Conservation (phyloP, 2,888 invertebrate species). For the Hyalella azteca region DNA sequence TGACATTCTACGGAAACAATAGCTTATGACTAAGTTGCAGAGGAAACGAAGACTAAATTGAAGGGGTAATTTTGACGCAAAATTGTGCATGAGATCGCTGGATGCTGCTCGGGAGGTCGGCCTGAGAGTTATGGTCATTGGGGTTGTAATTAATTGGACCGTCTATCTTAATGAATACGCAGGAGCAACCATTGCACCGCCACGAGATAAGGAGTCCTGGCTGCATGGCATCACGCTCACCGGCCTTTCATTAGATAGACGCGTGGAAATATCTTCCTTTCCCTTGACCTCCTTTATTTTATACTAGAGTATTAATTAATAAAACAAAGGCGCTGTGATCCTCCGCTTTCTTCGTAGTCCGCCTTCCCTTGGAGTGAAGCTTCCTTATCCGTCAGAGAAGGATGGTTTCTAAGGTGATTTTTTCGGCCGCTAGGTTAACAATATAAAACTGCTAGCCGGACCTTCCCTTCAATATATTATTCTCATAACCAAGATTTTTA, state of each 20-base stretch:
- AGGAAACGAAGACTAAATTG: conserved; percentile 1
- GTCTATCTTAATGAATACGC: conserved; percentile 25
- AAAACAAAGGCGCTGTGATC: background rate
- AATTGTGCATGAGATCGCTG: background rate
- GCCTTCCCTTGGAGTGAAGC: no score
- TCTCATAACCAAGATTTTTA: no score
- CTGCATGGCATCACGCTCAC: conserved; percentile 11
- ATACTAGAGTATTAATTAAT: background rate
- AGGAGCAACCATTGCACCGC: background rate
- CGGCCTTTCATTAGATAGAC: conserved; percentile 25
- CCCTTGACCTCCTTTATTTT: background rate
- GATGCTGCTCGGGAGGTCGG: background rate
- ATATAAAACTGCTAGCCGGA: no score
- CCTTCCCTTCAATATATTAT: no score
- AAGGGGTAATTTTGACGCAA: conserved; percentile 18
- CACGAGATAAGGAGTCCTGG: conserved; percentile 6
- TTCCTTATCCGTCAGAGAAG: no score
- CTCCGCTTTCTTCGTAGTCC: no score
- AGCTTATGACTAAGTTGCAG: no score
- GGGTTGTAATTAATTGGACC: conserved; percentile 27
- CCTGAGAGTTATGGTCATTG: conserved; percentile 25
- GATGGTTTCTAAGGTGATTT: no score
- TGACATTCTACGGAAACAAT: no score
- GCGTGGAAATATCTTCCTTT: conserved; percentile 14
- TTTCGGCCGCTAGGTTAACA: no score